Percentiles rank a stretch among this genome's conserved stretches.
These are phyloP conservation scores for Corythucha ciliata DNA, from an alignment of 2,888 invertebrate genomes.

Conservation along the genomic window DNA sequence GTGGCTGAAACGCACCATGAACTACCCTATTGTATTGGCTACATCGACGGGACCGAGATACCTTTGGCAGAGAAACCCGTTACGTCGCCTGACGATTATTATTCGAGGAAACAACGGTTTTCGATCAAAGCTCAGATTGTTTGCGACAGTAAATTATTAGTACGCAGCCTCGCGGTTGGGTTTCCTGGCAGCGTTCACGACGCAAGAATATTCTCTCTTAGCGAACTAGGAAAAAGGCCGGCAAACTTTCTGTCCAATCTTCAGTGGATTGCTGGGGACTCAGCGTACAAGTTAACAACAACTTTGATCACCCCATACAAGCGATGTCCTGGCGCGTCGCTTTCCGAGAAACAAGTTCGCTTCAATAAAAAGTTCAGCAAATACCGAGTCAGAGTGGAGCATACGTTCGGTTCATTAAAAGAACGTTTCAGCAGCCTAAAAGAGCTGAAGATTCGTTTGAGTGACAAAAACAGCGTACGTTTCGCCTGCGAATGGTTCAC, in stretches of 20 bases:
- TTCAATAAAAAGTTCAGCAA: slow-evolving; percentile 16
- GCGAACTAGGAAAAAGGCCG: background rate
- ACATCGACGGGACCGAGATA: slow-evolving; percentile 18
- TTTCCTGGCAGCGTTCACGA: slow-evolving; percentile 18
- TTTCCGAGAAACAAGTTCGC: background rate
- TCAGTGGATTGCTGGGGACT: slow-evolving; percentile 17
- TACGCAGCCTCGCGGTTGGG: slow-evolving; percentile 8
- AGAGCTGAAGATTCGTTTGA: slow-evolving; percentile 10
- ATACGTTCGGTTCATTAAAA: slow-evolving; percentile 6
- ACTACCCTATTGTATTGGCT: slow-evolving; percentile 16
- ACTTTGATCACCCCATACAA: slow-evolving; percentile 9
- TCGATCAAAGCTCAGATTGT: slow-evolving; percentile 21
- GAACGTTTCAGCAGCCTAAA: slow-evolving; percentile 15
- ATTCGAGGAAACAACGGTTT: slow-evolving; percentile 19
- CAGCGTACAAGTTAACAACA: slow-evolving; percentile 10
- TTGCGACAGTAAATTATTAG: slow-evolving; percentile 7
- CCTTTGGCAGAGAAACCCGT: slow-evolving; percentile 21
- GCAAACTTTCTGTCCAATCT: background rate
- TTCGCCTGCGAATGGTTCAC: slow-evolving; percentile 9
- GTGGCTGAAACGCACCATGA: slow-evolving; percentile 2
- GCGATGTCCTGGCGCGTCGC: background rate
- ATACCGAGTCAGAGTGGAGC: slow-evolving; percentile 19
- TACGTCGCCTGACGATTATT: slow-evolving; percentile 9
- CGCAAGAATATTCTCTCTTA: slow-evolving; percentile 2
- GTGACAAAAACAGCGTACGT: slow-evolving; percentile 3